Percentiles rank a stretch among this genome's conserved stretches.
Evolutionary conservation across 2,888 invertebrate species (phyloP).

Genomic region (Cyaniris semiargus): DNA sequence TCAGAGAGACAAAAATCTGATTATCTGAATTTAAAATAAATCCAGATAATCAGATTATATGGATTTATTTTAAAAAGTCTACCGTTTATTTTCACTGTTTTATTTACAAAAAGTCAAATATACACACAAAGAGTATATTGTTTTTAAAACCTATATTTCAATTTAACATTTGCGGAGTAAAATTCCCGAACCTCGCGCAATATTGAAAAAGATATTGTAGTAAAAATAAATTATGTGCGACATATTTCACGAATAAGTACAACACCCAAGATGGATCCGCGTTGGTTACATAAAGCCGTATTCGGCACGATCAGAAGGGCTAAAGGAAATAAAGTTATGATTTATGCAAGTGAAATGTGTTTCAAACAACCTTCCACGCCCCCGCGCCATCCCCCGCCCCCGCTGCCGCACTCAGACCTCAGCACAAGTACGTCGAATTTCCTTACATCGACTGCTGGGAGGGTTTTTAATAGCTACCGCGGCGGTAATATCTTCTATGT

Average conservation of each 20-base stretch:
- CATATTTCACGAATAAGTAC: conserved; percentile 17
- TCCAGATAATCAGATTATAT: neutral
- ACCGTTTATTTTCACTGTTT: neutral
- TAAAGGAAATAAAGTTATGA: conserved; percentile 65
- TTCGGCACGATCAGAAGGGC: conserved; percentile 47
- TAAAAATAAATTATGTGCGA: conserved; percentile 43
- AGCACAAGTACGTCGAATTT: conserved; percentile 48
- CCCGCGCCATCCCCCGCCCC: conserved; percentile 41
- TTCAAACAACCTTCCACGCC: conserved; percentile 52
- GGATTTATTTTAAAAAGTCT: neutral
- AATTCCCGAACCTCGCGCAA: neutral
- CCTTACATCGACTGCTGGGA: conserved; percentile 46
- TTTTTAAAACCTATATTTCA: neutral
- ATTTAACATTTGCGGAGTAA: neutral
- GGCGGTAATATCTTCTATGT: neutral
- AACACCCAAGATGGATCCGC: neutral
- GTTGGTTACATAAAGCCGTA: conserved; percentile 44
- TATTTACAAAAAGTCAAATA: neutral
- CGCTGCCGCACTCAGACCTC: conserved; percentile 41
- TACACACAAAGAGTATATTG: neutral
- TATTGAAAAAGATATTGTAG: conserved; percentile 5
- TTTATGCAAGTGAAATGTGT: conserved; percentile 65
- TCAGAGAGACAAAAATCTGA: neutral
- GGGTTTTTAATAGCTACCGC: conserved; percentile 21
- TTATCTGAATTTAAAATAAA: neutral